Evolutionary conservation across 2,797 vertebrate genomes (phyloP).

Genomic region (Hypotaenidia philippensis): DNA sequence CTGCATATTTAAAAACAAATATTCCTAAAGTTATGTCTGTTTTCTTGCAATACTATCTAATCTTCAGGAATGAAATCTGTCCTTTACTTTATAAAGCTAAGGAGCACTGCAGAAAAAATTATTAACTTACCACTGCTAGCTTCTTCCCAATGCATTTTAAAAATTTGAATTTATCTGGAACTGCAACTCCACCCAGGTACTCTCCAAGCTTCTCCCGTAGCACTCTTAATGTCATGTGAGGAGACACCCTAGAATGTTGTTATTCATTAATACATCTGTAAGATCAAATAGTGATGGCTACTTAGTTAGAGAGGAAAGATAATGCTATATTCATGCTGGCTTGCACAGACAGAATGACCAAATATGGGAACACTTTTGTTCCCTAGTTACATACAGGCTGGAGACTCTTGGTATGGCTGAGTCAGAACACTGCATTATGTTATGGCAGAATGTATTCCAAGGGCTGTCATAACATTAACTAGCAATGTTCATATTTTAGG

Average conservation of each 20-base stretch:
- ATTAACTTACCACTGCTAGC: constrained; percentile 88
- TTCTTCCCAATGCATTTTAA: constrained; percentile 93
- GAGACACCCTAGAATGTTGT: constrained; percentile 86
- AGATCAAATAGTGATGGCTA: constrained; percentile 49
- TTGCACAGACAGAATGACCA: background rate
- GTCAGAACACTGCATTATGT: background rate
- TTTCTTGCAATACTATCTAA: background rate
- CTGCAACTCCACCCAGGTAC: constrained; percentile 83
- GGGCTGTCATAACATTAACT: background rate
- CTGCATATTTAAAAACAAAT: background rate
- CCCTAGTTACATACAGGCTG: background rate
- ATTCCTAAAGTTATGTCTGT: background rate
- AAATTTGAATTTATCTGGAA: constrained; percentile 88
- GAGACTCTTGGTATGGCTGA: background rate
- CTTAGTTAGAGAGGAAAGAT: constrained; percentile 20
- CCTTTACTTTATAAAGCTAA: constrained; percentile 14
- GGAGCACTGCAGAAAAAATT: background rate
- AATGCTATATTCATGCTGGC: background rate
- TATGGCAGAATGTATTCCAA: background rate
- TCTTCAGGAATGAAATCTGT: background rate
- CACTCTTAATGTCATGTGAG: constrained; percentile 85
- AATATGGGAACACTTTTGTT: background rate
- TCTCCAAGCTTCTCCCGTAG: constrained; percentile 84
- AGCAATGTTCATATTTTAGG: background rate
- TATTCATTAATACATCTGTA: constrained; percentile 62